Base-by-base conservation (phyloP, 2,797 vertebrate species). In the Taeniopygia guttata region DNA sequence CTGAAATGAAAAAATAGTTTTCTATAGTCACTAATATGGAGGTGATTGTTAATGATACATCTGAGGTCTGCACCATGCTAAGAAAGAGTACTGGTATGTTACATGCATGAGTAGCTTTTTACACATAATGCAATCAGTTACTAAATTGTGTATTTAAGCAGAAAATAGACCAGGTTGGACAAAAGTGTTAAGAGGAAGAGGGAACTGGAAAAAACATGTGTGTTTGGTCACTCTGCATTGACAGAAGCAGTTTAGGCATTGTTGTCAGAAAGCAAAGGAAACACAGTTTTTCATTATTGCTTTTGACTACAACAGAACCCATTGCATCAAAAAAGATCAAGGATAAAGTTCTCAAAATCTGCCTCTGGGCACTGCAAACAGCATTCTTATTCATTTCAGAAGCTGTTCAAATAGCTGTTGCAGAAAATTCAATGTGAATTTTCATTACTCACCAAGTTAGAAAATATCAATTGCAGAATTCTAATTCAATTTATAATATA, bases 281-380 rank as follows among this genome's bases (percentile, higher is more conserved):
- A 59, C 19, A 54, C n/a, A 77, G 52, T 38, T 88, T 82, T 81
- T 59, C 49, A 40, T 82, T 58, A 79, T 13, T 76, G 45, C n/a
- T n/a, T 13, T 58, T 77, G 77, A 69, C 69, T 85, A 21, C 45
- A 91, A 69, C 74, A 83, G 72, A 94, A 85, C 42, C 36, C 36
- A 87, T 18, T 72, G 72, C 87, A 92, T 95, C 88, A 72, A 80
- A 83, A 92, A 89, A 46, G 46, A 92, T 90, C 75, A 92, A 74
- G 78, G 48, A 42, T 64, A 74, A 94, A 55, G 40, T 87, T 90
- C 62, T 94, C 45, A 83, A 55, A 91, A 68, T 56, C 56, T 87
- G 68, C 81, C 75, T 72, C 59, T 73, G 32, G 93, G 75, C 46
- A 36, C 29, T 48, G 55, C n/a, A 90, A 54, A 34, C 14, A 6